phyloP scores from a whole-genome alignment of 2,113 vertebrate genomes.

The Pithys albifrons region DNA sequence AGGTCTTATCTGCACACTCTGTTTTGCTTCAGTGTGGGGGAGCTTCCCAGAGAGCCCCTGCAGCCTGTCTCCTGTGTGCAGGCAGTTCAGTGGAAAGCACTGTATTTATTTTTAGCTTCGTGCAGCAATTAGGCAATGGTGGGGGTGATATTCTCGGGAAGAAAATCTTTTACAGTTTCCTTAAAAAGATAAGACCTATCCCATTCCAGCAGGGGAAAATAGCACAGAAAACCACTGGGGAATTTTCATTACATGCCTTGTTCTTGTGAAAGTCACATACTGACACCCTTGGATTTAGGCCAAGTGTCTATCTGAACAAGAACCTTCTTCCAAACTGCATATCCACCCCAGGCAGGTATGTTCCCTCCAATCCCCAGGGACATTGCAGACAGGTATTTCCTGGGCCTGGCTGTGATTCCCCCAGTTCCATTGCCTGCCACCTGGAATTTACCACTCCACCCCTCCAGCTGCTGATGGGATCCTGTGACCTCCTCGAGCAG shows the following conservation, averaged over 20 bases:
- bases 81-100: background rate
- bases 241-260: background rate
- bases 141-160: background rate
- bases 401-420: slow-evolving; percentile 24
- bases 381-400: slow-evolving; percentile 27
- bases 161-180: background rate
- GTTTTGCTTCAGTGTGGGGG: background rate
- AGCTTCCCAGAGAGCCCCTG: background rate
- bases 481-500: background rate
- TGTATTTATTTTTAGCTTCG: background rate
- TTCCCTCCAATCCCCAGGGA: background rate
- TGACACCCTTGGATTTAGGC: slow-evolving; percentile 28
- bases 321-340: slow-evolving; percentile 4
- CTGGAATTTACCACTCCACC: background rate
- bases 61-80: background rate
- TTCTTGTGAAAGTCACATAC: background rate
- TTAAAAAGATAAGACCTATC: slow-evolving; percentile 19
- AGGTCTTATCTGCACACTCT: background rate
- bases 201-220: background rate
- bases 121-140: background rate
- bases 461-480: background rate
- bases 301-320: background rate
- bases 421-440: background rate
- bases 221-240: background rate
- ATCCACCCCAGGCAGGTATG: background rate